Percentiles rank a stretch among this genome's conserved stretches.
phyloP scores from a whole-genome alignment of 2,113 vertebrate species.

The Cyphomyrus plagiostoma region DNA sequence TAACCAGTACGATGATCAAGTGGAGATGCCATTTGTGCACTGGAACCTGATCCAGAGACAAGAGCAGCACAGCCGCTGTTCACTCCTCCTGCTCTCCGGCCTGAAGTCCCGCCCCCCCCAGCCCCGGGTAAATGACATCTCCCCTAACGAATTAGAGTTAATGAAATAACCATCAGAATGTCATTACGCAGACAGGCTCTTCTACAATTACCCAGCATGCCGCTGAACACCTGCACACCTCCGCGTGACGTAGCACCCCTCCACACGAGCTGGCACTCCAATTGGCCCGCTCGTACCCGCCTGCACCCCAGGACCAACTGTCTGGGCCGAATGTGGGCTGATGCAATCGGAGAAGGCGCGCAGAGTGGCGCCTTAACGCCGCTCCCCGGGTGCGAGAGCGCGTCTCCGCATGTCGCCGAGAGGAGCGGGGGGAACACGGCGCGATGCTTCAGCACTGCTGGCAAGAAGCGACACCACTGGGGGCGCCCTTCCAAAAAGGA shows the following conservation, averaged over 20 bases:
- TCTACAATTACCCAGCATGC: slow-evolving; percentile 48
- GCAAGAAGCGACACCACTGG: not conserved
- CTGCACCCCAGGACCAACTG: slow-evolving; percentile 18
- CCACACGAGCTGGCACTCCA: slow-evolving; percentile 5
- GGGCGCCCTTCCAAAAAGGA: slow-evolving; percentile 33
- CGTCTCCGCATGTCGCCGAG: not conserved
- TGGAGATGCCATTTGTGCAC: not conserved
- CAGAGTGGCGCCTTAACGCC: not conserved
- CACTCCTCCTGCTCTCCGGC: not conserved
- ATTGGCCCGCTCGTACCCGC: not conserved
- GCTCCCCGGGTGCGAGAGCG: not conserved
- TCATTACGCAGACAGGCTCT: slow-evolving; percentile 51
- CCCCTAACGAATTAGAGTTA: slow-evolving; percentile 66
- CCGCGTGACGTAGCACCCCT: slow-evolving; percentile 32
- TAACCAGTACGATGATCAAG: not conserved
- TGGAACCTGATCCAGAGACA: not conserved
- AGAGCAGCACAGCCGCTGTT: not conserved
- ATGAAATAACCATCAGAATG: slow-evolving; percentile 68
- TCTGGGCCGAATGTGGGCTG: slow-evolving; percentile 12
- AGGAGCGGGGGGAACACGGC: not conserved
- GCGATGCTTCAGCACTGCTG: not conserved
- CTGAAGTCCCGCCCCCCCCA: slow-evolving; percentile 49
- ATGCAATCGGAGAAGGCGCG: slow-evolving; percentile 1
- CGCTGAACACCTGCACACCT: slow-evolving; percentile 52
- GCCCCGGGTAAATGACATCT: slow-evolving; percentile 61